These are phyloP conservation scores for Daktulosphaira vitifoliae DNA, from an alignment of 1,140 invertebrate genomes.

Conservation along the genomic window DNA sequence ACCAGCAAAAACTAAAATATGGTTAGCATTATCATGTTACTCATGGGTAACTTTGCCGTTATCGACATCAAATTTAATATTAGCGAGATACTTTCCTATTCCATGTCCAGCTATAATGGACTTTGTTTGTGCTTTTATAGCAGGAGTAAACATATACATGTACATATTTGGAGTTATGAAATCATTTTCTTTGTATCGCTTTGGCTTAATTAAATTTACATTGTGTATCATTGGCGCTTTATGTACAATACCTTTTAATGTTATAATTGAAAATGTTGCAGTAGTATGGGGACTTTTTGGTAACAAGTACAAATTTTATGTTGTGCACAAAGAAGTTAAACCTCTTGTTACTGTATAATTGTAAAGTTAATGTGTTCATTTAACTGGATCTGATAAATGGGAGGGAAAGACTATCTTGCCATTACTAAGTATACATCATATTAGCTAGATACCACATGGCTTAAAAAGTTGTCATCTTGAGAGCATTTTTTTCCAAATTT, in stretches of 20 bases:
- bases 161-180: slow-evolving; percentile 93
- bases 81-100: slow-evolving; percentile 77
- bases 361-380: slow-evolving; percentile 10
- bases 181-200: slow-evolving; percentile 81
- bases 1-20: slow-evolving; percentile 69
- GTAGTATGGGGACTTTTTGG: slow-evolving; percentile 86
- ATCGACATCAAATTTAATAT: slow-evolving; percentile 76
- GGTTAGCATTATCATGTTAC: slow-evolving; percentile 82
- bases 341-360: slow-evolving; percentile 33
- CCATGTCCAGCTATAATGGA: slow-evolving; percentile 74
- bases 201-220: slow-evolving; percentile 68
- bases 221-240: slow-evolving; percentile 76
- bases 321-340: slow-evolving; percentile 74
- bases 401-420: slow-evolving; percentile 31
- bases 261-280: slow-evolving; percentile 87
- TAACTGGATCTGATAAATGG: slow-evolving; percentile 14
- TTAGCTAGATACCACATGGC: neutral
- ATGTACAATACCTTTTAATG: slow-evolving; percentile 80
- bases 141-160: slow-evolving; percentile 89
- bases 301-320: slow-evolving; percentile 90
- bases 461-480: neutral
- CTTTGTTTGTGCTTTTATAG: slow-evolving; percentile 79
- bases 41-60: slow-evolving; percentile 93
- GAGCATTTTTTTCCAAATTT: too few species aligned
- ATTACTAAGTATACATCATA: slow-evolving; percentile 6